Evolutionary conservation across 2,113 vertebrate genomes (phyloP).

Genomic region (Micronycteris hirsuta): DNA sequence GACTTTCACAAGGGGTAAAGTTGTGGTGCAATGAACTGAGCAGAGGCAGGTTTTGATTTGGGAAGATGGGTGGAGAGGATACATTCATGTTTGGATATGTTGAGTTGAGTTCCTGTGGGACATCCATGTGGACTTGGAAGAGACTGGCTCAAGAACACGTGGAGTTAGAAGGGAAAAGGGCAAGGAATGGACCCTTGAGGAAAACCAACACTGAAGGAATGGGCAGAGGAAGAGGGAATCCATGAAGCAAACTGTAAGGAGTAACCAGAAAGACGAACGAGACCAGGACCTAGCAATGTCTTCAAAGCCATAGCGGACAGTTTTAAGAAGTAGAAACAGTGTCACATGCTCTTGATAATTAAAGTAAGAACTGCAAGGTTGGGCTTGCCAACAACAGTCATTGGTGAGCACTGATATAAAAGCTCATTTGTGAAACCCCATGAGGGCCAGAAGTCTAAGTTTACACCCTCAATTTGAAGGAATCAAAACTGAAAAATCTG

Average conservation of each 20-base stretch:
- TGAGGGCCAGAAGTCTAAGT: neutral
- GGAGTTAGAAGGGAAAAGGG: neutral
- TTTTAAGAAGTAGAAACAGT: neutral
- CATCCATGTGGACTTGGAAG: neutral
- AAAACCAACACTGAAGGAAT: neutral
- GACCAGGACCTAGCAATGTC: neutral
- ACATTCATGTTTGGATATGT: neutral
- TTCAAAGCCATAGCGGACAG: neutral
- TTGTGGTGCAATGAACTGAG: neutral
- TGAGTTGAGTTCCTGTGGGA: neutral
- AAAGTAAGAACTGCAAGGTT: neutral
- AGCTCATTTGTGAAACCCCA: neutral
- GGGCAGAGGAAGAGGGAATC: neutral
- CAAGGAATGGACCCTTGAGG: neutral
- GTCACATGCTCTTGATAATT: neutral
- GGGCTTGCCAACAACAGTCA: neutral
- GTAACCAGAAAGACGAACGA: neutral
- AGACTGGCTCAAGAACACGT: neutral
- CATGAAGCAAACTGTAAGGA: neutral
- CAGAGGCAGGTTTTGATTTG: neutral
- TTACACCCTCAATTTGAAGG: neutral
- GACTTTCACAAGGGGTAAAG: neutral
- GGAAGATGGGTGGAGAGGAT: neutral
- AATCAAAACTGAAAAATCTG: neutral
- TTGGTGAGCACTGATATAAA: neutral